These are phyloP conservation scores for Motacilla alba DNA, from an alignment of 2,113 vertebrate genomes.

Conservation along the genomic window DNA sequence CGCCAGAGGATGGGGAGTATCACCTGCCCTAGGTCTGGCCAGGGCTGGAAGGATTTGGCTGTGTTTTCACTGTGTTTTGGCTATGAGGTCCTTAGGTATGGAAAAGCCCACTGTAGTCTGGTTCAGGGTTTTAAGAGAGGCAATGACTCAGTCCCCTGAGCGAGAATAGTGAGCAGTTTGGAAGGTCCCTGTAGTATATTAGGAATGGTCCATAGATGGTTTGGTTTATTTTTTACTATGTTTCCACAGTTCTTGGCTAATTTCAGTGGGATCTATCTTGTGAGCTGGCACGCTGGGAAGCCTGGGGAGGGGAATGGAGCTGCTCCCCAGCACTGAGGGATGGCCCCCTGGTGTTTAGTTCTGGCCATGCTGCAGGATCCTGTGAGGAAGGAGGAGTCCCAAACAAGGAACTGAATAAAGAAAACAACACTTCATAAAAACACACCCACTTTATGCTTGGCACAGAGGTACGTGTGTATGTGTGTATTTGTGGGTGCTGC, in stretches of 20 bases:
- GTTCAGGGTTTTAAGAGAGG: background rate
- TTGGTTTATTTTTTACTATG: background rate
- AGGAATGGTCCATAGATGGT: background rate
- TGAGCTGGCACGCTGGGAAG: background rate
- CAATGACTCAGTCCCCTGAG: background rate
- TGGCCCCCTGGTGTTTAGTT: background rate
- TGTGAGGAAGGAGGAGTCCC: background rate
- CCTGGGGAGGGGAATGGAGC: background rate
- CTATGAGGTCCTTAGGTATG: background rate
- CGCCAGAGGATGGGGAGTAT: rapidly evolving
- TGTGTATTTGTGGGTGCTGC: background rate
- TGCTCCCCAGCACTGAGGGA: background rate
- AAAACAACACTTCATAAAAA: background rate
- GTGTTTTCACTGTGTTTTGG: background rate
- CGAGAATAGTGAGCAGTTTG: rapidly evolving
- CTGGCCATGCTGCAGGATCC: background rate
- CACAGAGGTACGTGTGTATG: background rate
- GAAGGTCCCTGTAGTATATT: background rate
- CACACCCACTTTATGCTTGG: background rate
- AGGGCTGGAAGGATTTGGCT: background rate
- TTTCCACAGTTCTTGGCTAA: background rate
- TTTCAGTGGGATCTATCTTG: background rate
- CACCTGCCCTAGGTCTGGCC: background rate
- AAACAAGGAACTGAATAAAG: background rate
- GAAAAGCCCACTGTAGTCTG: background rate